Conservation (phyloP, 2,888 invertebrate genomes). For the Pardosa pseudoannulata region DNA sequence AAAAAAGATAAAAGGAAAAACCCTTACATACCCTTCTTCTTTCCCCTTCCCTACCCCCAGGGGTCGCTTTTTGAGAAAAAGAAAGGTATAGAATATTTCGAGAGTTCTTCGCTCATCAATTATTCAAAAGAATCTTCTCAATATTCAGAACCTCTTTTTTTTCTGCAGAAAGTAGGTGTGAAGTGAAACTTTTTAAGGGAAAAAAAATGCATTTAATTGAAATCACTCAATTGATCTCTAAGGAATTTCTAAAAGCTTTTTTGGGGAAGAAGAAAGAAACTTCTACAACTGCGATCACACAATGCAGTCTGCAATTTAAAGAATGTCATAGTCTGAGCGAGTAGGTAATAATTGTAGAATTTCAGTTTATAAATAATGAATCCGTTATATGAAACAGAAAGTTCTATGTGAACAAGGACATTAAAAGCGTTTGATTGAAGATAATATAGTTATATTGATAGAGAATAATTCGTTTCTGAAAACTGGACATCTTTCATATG, state of each 20-base stretch:
- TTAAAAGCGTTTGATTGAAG: too few relatives aligned
- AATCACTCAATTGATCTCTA: neutral
- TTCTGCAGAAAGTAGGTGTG: neutral
- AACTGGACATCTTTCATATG: too few relatives aligned
- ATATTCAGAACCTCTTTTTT: constrained; percentile 11
- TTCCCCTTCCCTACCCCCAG: constrained; percentile 28
- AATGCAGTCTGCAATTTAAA: neutral
- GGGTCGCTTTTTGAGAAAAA: constrained; percentile 24
- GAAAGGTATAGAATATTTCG: constrained; percentile 50
- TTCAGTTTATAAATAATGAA: too few relatives aligned
- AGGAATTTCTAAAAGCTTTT: neutral
- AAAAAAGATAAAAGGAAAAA: constrained; percentile 38
- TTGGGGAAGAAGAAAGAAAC: neutral
- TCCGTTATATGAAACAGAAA: too few relatives aligned
- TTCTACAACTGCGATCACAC: neutral
- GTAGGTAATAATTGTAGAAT: too few relatives aligned
- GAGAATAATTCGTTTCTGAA: too few relatives aligned
- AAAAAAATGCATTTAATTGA: constrained; percentile 10
- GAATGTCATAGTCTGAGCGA: too few relatives aligned
- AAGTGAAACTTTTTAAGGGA: constrained; percentile 6
- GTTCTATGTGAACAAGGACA: too few relatives aligned
- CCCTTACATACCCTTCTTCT: constrained; percentile 5
- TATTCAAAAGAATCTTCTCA: constrained; percentile 63
- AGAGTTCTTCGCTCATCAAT: constrained; percentile 63
- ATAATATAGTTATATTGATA: too few relatives aligned